Evolutionary conservation across 30 jellyfish, hydroid and myxozoan genomes (phyloP).

Genomic region (Hydractinia symbiolongicarpus): DNA sequence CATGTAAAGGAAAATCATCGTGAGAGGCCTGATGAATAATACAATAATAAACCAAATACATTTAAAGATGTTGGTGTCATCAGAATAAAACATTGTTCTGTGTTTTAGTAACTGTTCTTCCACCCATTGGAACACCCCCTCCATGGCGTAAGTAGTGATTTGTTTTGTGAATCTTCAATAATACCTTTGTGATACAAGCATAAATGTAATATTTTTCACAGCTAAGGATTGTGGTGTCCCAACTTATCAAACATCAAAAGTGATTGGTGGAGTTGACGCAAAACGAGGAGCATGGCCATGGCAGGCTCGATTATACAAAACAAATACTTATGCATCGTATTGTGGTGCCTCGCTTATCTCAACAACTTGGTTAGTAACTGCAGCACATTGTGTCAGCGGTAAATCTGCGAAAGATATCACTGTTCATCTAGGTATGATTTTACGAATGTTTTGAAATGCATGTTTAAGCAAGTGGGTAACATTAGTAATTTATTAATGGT

Average conservation of each 20-base stretch:
- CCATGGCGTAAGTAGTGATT: slow-evolving; percentile 10
- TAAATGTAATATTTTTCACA: neutral
- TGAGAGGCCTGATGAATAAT: too few relatives aligned
- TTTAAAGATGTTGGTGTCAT: too few relatives aligned
- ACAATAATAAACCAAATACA: too few relatives aligned
- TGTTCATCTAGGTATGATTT: neutral
- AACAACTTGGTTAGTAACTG: slow-evolving; percentile 12
- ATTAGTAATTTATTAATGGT: too few relatives aligned
- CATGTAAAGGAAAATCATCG: too few relatives aligned
- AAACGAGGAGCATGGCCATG: slow-evolving; percentile 24
- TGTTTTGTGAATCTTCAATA: too few relatives aligned
- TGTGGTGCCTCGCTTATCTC: slow-evolving; percentile 22
- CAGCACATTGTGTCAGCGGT: slow-evolving; percentile 21
- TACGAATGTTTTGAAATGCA: too few relatives aligned
- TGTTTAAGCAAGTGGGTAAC: too few relatives aligned
- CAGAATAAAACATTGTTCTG: too few relatives aligned
- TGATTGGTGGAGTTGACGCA: slow-evolving; percentile 11
- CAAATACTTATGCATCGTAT: neutral
- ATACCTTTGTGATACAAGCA: too few relatives aligned
- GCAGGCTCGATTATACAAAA: slow-evolving; percentile 15
- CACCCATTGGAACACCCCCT: slow-evolving; percentile 11
- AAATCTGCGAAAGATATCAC: slow-evolving; percentile 5
- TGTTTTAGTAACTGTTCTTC: neutral
- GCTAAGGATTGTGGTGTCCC: slow-evolving; percentile 20
- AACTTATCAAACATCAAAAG: neutral